These are phyloP conservation scores for Bothrops jararaca DNA, from an alignment of 2,113 vertebrate species.

Conservation along the genomic window DNA sequence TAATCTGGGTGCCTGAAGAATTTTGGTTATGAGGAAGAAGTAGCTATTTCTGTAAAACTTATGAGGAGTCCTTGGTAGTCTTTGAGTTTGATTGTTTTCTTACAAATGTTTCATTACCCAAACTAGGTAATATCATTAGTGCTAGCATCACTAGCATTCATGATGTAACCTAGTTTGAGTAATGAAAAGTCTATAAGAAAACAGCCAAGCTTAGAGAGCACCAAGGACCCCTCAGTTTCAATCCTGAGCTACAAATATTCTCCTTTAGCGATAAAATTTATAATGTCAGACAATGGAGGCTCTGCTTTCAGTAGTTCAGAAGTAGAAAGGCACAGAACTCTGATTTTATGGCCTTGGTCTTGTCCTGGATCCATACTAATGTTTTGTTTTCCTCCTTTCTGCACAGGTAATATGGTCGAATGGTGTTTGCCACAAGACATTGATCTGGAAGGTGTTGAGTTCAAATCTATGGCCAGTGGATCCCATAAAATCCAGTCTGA, in stretches of 20 bases:
- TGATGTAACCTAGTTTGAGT: background rate
- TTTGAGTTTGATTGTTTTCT: background rate
- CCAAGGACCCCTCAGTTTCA: background rate
- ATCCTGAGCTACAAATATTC: background rate
- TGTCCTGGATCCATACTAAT: background rate
- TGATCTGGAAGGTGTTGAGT: slow-evolving; percentile 95
- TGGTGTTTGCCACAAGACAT: slow-evolving; percentile 96
- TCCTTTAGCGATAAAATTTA: background rate
- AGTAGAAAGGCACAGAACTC: background rate
- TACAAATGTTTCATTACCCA: background rate
- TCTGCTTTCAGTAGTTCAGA: background rate
- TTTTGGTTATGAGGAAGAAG: background rate
- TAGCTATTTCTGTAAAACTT: background rate
- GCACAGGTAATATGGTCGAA: slow-evolving; percentile 92
- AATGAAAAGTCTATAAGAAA: too few relatives aligned
- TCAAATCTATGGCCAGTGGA: slow-evolving; percentile 98
- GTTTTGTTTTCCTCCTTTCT: background rate
- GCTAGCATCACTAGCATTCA: background rate
- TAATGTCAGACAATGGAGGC: background rate
- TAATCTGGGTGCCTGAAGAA: background rate
- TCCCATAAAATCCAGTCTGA: slow-evolving; percentile 94
- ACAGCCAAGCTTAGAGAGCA: too few relatives aligned
- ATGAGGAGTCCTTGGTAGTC: background rate
- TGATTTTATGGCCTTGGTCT: background rate
- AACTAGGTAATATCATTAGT: background rate